Base-by-base conservation (phyloP, 2,113 vertebrate species). In the Lipophrys pholis region DNA sequence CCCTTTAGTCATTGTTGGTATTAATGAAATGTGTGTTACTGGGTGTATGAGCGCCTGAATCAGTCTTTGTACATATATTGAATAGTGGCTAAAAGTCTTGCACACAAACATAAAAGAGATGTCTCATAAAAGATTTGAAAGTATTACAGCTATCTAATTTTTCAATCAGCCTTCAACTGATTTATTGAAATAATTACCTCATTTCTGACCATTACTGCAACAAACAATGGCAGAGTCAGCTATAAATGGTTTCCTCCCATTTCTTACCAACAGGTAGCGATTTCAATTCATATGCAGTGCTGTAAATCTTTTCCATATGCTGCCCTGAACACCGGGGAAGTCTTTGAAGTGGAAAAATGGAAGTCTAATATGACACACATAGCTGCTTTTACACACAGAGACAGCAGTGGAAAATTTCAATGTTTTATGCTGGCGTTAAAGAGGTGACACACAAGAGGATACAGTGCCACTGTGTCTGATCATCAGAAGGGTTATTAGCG, bases 321-420 rank as follows among this genome's bases (percentile, higher is more conserved):
- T 57, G 38, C 7, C n/a, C 9, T 16, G n/a, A 67, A 56, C 6
- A 15, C 2, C 15, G 5, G 14, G 8, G 7, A 21, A 57, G 45
- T 50, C 8, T 58, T 30, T 57, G 1, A 50, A 35, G n/a, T 53
- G 21, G 11, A 6, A 35, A 43, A 43, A 53, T 52, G 17, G 21
- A 11, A 57, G 30, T 35, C 35, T 3, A 0, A 7, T 65, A 52
- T 14, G 7, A 58, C 35, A 69, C 41, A 59, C 48, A 64, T 3
- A 8, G 14, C 40, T 1, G 35, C 11, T 70, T 52, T 45, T 11
- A 39, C 11, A 51, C 51, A 45, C 6, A 41, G 3, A 68, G 11
- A 55, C n/a, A 10, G 11, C 11, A 62, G 40, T 50, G 16, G 15
- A 64, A 54, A 63, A 81, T 66, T 12, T 7, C 42, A 59, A 3